Percentiles rank a stretch among this genome's conserved stretches.
Conservation (phyloP, 2,888 invertebrate genomes). For the Drosophila robusta region DNA sequence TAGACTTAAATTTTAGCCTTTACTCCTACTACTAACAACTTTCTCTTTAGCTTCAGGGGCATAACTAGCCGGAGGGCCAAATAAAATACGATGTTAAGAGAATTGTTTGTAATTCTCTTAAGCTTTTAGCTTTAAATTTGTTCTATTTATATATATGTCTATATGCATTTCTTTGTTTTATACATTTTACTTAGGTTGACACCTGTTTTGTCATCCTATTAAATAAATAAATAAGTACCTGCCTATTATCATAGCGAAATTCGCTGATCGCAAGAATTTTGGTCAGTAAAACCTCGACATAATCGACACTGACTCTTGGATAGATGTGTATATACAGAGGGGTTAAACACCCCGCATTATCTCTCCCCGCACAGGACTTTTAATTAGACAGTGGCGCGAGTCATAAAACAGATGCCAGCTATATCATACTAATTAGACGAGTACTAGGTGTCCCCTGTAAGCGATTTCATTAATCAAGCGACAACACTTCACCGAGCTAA, state of each 20-base stretch:
- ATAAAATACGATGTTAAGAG: too few relatives aligned
- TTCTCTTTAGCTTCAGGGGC: too few relatives aligned
- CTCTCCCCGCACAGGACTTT: neutral
- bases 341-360: neutral
- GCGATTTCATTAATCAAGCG: conserved; percentile 22
- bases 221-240: too few relatives aligned
- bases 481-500: neutral
- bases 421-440: conserved; percentile 9
- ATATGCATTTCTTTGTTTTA: too few relatives aligned
- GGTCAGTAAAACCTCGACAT: conserved; percentile 11
- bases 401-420: conserved; percentile 9
- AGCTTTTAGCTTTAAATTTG: too few relatives aligned
- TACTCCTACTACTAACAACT: too few relatives aligned
- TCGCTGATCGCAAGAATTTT: conserved; percentile 5
- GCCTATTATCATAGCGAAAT: conserved; percentile 7
- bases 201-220: too few relatives aligned
- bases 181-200: too few relatives aligned
- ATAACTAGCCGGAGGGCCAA: too few relatives aligned
- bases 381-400: conserved; percentile 1
- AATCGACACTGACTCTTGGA: conserved; percentile 6
- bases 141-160: too few relatives aligned
- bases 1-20: too few relatives aligned
- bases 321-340: neutral
- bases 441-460: conserved; percentile 1
- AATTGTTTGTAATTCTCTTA: too few relatives aligned